Base-by-base conservation (phyloP, 2,888 invertebrate genomes). In the Protodeltote pygarga region DNA sequence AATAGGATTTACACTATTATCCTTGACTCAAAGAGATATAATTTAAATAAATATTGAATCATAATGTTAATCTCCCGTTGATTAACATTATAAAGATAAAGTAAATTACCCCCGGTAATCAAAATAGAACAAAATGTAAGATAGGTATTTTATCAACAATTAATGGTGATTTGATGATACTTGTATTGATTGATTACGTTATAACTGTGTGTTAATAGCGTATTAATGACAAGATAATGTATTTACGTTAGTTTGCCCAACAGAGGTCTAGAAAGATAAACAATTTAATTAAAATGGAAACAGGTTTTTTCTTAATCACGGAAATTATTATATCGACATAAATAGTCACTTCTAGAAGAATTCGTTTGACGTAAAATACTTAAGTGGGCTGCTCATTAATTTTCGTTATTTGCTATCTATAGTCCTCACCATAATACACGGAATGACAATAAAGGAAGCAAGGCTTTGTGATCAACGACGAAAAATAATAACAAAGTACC, bases 41-140 rank as follows among this genome's bases (percentile, higher is more conserved):
- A n/a, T n/a, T n/a, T n/a, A n/a, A n/a, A n/a, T n/a, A n/a, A n/a
- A n/a, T n/a, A n/a, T 21, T 32, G 15, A 19, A 45, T 44, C 10
- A 54, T 25, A 10, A 14, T 13, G 11, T 14, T 59, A 47, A 31
- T 40, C 29, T 21, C 37, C 11, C 13, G 17, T 40, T 32, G 35
- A 50, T 35, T 42, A 16, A 5, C 6, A 6, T 31, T 15, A 50
- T 42, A 21, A 29, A 0, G 10, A 37, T 17, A 14, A 24, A n/a
- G 2, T 38, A 9, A 10, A 49, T 15, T 29, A 32, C 44, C 33
- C 40, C 41, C 20, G 31, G 60, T 47, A 40, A 45, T 42, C 20
- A 13, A 44, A 55, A 39, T 42, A 42, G 41, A 41, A n/a, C 40
- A 47, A 32, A 14, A 34, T 10, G n/a, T n/a, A n/a, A n/a, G 38